Conservation (phyloP, 2,888 invertebrate genomes). For the Leucophora obtusa region DNA sequence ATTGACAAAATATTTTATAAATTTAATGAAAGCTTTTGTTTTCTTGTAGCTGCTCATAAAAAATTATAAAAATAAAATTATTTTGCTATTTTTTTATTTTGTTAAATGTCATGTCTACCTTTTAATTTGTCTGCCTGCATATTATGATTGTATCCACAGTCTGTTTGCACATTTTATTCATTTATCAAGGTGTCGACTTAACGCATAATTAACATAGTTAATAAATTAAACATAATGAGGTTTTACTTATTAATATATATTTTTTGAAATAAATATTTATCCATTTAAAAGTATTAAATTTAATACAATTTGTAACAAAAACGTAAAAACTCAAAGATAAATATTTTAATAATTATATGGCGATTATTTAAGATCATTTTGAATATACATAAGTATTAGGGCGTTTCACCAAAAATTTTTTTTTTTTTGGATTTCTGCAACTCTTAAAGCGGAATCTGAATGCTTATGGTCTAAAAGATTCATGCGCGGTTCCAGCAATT, state of each 20-base stretch:
- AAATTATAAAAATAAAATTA: background rate
- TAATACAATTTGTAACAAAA: background rate
- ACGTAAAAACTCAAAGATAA: no score
- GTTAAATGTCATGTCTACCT: background rate
- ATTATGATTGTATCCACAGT: background rate
- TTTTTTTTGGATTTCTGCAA: no score
- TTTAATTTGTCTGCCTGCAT: conserved; percentile 20
- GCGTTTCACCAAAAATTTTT: no score
- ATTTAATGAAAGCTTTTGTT: background rate
- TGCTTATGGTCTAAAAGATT: no score
- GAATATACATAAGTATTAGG: no score
- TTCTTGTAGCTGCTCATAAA: no score
- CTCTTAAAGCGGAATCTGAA: no score
- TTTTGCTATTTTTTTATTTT: background rate
- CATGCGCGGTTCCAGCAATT: no score
- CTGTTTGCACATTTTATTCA: conserved; percentile 30
- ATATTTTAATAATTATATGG: no score
- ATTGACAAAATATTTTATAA: background rate
- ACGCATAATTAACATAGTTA: conserved; percentile 60
- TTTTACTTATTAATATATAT: conserved; percentile 24
- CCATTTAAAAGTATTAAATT: background rate
- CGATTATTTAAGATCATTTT: no score
- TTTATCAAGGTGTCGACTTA: conserved; percentile 57
- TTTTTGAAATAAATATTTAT: conserved; percentile 9
- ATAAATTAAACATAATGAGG: conserved; percentile 61